phyloP scores from a whole-genome alignment of 2,113 vertebrate genomes.

The Erythrolamprus reginae region DNA sequence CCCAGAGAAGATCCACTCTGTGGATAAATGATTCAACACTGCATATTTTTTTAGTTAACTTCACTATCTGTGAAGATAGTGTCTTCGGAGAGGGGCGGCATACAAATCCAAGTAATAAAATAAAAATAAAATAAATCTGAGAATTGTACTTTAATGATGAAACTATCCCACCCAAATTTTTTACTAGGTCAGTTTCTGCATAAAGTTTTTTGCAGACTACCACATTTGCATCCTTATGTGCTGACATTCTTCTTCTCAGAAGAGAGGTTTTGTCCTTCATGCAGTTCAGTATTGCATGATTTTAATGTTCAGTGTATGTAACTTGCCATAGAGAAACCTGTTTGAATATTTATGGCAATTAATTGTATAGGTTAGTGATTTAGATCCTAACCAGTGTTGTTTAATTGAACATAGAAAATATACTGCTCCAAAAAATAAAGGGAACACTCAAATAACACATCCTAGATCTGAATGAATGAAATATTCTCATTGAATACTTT shows the following conservation, averaged over 20 bases:
- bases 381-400: background rate
- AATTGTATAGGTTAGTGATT: background rate
- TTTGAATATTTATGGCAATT: slow-evolving; percentile 25
- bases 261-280: slow-evolving; percentile 3
- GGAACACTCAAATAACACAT: too few species aligned
- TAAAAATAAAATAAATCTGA: too few species aligned
- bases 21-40: background rate
- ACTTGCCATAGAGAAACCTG: background rate
- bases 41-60: background rate
- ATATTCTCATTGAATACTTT: too few species aligned
- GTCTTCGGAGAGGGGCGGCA: too few species aligned
- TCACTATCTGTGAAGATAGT: background rate
- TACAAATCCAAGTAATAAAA: too few species aligned
- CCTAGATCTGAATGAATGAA: too few species aligned
- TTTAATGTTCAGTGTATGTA: slow-evolving; percentile 11
- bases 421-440: too few species aligned
- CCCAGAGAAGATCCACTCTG: too few species aligned
- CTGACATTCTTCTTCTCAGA: background rate
- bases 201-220: background rate
- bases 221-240: background rate
- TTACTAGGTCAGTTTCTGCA: background rate
- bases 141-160: background rate
- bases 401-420: background rate
- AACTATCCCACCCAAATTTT: background rate
- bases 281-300: background rate